These are phyloP conservation scores for Phylloscopus whistleri DNA, from an alignment of 2,113 vertebrate genomes.

Conservation along the genomic window DNA sequence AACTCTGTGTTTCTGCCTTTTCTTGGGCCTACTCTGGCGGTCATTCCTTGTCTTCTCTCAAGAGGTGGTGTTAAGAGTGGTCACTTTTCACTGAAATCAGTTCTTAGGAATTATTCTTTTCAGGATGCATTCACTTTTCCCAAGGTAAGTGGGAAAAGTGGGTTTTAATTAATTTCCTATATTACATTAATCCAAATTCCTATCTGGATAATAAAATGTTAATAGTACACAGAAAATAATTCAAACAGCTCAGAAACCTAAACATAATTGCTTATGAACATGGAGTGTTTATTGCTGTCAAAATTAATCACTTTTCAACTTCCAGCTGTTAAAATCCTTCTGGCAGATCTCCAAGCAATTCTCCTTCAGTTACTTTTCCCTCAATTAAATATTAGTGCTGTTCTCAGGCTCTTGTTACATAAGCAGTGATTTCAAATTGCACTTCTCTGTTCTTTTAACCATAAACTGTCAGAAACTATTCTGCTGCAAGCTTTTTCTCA, in stretches of 20 bases:
- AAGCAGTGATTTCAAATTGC: slow-evolving; percentile 57
- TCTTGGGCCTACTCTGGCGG: neutral
- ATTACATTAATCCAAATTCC: slow-evolving; percentile 36
- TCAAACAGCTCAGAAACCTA: slow-evolving; percentile 69
- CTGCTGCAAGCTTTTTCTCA: neutral
- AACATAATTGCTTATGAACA: slow-evolving; percentile 77
- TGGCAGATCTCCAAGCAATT: slow-evolving; percentile 76
- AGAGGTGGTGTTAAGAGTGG: neutral
- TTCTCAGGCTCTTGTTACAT: slow-evolving; percentile 72
- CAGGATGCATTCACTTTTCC: neutral
- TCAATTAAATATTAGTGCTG: slow-evolving; percentile 70
- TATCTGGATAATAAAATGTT: slow-evolving; percentile 69
- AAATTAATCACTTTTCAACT: slow-evolving; percentile 79
- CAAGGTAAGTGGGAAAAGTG: neutral
- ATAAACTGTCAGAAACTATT: slow-evolving; percentile 3
- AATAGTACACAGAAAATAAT: slow-evolving; percentile 62
- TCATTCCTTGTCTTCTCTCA: neutral
- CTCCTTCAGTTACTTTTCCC: slow-evolving; percentile 67
- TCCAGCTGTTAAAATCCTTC: slow-evolving; percentile 79
- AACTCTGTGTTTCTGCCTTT: neutral
- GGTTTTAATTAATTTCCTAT: neutral
- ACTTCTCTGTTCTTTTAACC: slow-evolving; percentile 36
- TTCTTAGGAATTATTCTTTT: neutral
- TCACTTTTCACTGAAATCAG: neutral
- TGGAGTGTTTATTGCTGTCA: slow-evolving; percentile 77